These are phyloP conservation scores for Caenorhabditis sulstoni DNA, from an alignment of 2,888 invertebrate genomes.

Conservation along the genomic window DNA sequence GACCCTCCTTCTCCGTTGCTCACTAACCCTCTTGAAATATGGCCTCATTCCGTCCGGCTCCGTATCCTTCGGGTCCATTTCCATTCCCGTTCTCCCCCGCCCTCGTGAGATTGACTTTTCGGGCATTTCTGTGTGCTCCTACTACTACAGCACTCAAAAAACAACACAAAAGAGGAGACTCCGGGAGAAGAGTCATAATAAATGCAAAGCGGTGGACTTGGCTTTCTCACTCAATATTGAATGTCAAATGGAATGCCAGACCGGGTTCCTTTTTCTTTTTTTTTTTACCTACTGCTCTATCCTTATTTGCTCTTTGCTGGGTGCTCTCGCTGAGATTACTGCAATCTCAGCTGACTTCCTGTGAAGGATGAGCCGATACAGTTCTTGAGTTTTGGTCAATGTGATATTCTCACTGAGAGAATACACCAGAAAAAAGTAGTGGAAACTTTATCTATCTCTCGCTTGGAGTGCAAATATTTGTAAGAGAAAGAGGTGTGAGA, in stretches of 20 bases:
- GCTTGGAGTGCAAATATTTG: slow-evolving; percentile 49
- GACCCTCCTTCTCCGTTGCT: slow-evolving; percentile 33
- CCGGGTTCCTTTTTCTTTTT: slow-evolving; percentile 10
- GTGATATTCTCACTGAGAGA: not conserved
- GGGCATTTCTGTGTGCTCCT: too few species aligned
- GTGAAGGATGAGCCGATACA: not conserved
- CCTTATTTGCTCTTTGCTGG: slow-evolving; percentile 30
- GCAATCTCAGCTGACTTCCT: not conserved
- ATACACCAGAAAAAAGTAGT: slow-evolving; percentile 41
- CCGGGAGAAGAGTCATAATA: slow-evolving; percentile 40
- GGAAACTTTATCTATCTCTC: slow-evolving; percentile 7
- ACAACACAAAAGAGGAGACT: slow-evolving; percentile 24
- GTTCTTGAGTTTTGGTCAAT: slow-evolving; percentile 50
- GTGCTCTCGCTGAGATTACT: slow-evolving; percentile 14
- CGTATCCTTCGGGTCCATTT: not conserved
- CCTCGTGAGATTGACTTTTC: not conserved
- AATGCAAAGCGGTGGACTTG: slow-evolving; percentile 56
- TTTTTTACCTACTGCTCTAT: slow-evolving; percentile 16
- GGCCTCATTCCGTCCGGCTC: not conserved
- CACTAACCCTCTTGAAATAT: too few species aligned
- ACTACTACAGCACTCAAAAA: not conserved
- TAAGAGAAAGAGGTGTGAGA: not conserved
- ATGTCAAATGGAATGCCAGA: slow-evolving; percentile 44
- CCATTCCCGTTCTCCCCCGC: not conserved
- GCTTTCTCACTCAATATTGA: slow-evolving; percentile 45